phyloP scores from a whole-genome alignment of 1,140 invertebrate genomes.

The Drosophila cardini region DNA sequence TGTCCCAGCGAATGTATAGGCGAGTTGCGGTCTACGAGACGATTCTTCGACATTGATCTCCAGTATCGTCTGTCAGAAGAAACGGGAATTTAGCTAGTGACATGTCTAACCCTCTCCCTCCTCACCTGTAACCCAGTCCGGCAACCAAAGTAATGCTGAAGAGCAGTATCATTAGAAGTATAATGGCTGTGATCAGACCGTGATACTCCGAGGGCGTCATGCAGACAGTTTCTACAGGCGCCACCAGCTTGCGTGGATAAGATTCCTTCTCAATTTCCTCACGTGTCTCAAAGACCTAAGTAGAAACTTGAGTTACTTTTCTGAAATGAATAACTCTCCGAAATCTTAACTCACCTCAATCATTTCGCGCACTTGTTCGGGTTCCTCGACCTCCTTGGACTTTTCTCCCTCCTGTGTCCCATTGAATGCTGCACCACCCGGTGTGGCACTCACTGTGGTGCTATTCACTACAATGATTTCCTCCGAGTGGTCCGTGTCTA shows the following conservation, averaged over 20 bases:
- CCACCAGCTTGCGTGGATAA: constrained; percentile 86
- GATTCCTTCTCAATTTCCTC: constrained; percentile 89
- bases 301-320: constrained; percentile 74
- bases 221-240: constrained; percentile 88
- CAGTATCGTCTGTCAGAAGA: constrained; percentile 87
- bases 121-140: constrained; percentile 89
- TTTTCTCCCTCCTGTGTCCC: constrained; percentile 63
- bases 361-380: constrained; percentile 93
- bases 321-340: background rate
- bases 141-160: constrained; percentile 88
- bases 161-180: constrained; percentile 89
- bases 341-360: constrained; percentile 88
- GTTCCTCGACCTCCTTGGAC: constrained; percentile 85
- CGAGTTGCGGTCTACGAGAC: constrained; percentile 86
- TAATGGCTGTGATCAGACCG: constrained; percentile 89
- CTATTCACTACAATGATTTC: constrained; percentile 72
- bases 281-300: constrained; percentile 88
- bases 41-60: constrained; percentile 89
- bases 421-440: constrained; percentile 61
- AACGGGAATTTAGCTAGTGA: background rate
- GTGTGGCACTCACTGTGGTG: constrained; percentile 71
- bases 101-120: no score
- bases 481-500: constrained; percentile 42
- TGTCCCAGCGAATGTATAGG: constrained; percentile 80
- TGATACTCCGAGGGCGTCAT: constrained; percentile 91